phyloP scores from a whole-genome alignment of 1,140 invertebrate species.

The Oncopodura yosiiana region DNA sequence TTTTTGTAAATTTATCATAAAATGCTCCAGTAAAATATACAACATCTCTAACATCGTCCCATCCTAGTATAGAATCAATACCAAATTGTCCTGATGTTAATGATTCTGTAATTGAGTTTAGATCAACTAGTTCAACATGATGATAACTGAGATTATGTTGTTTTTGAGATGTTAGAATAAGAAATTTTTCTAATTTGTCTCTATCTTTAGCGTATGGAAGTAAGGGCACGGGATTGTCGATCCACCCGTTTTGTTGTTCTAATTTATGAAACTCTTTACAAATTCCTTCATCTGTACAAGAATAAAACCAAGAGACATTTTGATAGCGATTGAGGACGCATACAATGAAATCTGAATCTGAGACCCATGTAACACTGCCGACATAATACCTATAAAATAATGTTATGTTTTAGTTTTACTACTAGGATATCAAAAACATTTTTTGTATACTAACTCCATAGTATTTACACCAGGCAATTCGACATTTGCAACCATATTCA shows the following conservation, averaged over 20 bases:
- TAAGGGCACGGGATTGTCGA: constrained; percentile 49
- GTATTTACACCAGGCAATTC: too few species aligned
- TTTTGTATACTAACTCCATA: too few species aligned
- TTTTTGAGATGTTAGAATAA: constrained; percentile 42
- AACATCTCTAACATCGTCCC: constrained; percentile 61
- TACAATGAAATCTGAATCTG: constrained; percentile 55
- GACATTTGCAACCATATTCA: too few species aligned
- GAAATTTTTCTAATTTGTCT: constrained; percentile 26
- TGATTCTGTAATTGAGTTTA: constrained; percentile 40
- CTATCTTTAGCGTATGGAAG: constrained; percentile 51
- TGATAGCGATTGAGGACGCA: constrained; percentile 80
- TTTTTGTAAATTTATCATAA: neutral
- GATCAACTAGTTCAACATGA: constrained; percentile 47
- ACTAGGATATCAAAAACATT: too few species aligned
- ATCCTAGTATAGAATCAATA: constrained; percentile 66
- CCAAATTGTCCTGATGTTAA: constrained; percentile 64
- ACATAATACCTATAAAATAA: constrained; percentile 58
- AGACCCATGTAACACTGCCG: constrained; percentile 64
- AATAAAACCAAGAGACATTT: constrained; percentile 64
- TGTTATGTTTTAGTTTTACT: too few species aligned
- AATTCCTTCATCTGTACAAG: constrained; percentile 3
- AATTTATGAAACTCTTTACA: too few species aligned
- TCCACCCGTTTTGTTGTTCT: constrained; percentile 54
- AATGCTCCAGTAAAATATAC: constrained; percentile 36
- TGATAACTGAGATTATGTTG: too few species aligned